These are phyloP conservation scores for Chrysomallon squamiferum DNA, from an alignment of 1,140 invertebrate genomes.

Conservation along the genomic window DNA sequence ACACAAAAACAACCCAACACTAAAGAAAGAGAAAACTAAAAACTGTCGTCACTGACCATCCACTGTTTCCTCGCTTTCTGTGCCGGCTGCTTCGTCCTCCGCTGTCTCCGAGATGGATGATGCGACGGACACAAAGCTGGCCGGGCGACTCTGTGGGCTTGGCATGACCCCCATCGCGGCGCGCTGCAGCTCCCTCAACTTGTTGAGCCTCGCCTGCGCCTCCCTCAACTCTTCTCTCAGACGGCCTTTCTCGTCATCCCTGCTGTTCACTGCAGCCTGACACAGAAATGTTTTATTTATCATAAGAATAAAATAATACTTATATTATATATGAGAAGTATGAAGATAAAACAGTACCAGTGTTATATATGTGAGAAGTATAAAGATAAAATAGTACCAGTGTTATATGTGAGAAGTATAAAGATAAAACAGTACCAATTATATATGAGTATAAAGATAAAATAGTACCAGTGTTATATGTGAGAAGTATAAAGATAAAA, in stretches of 20 bases:
- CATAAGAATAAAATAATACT: background rate
- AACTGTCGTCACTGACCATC: no score
- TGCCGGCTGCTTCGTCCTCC: slow-evolving; percentile 5
- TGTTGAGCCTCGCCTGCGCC: slow-evolving; percentile 75
- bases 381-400: no score
- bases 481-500: no score
- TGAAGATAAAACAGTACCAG: no score
- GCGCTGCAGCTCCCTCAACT: slow-evolving; percentile 52
- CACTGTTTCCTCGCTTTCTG: no score
- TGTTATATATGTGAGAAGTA: no score
- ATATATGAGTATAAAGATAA: no score
- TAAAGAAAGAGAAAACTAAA: no score
- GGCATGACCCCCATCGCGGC: slow-evolving; percentile 28
- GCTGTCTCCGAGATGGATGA: slow-evolving; percentile 20
- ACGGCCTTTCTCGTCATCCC: slow-evolving; percentile 78
- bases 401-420: no score
- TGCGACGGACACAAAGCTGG: slow-evolving; percentile 41
- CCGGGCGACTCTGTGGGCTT: slow-evolving; percentile 21
- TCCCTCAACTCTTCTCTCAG: slow-evolving; percentile 75
- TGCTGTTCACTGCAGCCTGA: slow-evolving; percentile 75
- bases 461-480: no score
- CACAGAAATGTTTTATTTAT: background rate
- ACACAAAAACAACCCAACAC: no score
- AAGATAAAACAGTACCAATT: no score
- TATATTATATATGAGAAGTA: background rate